Percentiles rank a stretch among this genome's conserved stretches.
Evolutionary conservation across 2,888 invertebrate genomes (phyloP).

Genomic region (Furcula furcula): DNA sequence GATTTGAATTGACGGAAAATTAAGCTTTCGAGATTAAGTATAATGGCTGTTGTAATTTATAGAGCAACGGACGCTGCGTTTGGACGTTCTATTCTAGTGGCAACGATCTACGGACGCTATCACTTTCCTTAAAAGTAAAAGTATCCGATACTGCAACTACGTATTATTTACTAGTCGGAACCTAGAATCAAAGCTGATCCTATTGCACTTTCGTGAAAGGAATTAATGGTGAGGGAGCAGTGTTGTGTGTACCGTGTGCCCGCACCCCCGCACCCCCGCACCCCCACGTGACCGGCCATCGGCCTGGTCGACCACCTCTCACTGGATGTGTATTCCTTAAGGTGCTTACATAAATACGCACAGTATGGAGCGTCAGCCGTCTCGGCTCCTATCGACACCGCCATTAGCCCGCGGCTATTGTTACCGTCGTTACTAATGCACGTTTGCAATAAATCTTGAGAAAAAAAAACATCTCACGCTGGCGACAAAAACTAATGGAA

Average conservation of each 20-base stretch:
- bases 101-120: not conserved
- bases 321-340: not conserved
- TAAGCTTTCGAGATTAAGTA: not conserved
- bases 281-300: not conserved
- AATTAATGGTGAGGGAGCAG: not conserved
- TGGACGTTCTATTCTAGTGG: not conserved
- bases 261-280: too few relatives aligned
- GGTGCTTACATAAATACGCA: not conserved
- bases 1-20: not conserved
- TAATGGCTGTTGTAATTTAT: not conserved
- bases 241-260: not conserved
- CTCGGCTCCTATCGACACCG: conserved; percentile 4
- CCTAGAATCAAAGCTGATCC: not conserved
- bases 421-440: conserved; percentile 19
- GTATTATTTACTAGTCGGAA: not conserved
- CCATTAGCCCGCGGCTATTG: conserved; percentile 21
- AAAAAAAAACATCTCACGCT: conserved; percentile 40
- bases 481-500: conserved; percentile 43
- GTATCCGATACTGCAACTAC: not conserved
- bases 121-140: not conserved
- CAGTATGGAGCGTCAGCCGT: not conserved
- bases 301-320: not conserved
- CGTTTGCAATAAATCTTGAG: conserved; percentile 53
- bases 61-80: not conserved
- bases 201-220: not conserved